Percentiles rank a stretch among this genome's conserved stretches.
phyloP scores from a whole-genome alignment of 2,113 vertebrate genomes.

The Bufo gargarizans region DNA sequence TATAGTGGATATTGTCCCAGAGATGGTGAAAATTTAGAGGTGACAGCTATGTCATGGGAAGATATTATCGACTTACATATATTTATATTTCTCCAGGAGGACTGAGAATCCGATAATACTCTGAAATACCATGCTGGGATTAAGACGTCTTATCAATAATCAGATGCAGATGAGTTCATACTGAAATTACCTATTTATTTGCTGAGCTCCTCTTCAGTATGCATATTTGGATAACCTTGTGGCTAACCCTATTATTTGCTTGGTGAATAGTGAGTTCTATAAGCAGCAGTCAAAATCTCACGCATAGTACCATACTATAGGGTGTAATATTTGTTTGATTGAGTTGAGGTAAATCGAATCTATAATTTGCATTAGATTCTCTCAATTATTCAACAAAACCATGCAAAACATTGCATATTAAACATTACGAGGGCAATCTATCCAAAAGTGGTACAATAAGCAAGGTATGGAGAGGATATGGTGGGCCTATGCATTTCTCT shows the following conservation, averaged over 20 bases:
- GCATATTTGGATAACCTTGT: neutral
- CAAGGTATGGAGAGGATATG: neutral
- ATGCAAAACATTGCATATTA: neutral
- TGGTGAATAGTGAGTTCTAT: neutral
- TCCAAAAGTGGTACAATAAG: neutral
- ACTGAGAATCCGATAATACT: neutral
- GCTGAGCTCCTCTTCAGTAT: neutral
- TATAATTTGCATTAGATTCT: neutral
- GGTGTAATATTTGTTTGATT: neutral
- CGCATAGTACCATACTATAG: neutral
- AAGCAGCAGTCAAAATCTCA: neutral
- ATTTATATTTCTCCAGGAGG: neutral
- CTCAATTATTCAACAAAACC: neutral
- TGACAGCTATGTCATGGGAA: neutral
- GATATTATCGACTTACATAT: neutral
- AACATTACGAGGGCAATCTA: neutral
- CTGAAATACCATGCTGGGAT: slow-evolving; percentile 32
- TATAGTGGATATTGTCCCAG: neutral
- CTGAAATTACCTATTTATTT: slow-evolving; percentile 17
- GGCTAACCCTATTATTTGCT: slow-evolving; percentile 1
- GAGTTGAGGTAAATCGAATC: neutral
- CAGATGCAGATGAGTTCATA: slow-evolving; percentile 7
- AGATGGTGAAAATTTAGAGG: neutral
- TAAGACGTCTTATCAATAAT: neutral
- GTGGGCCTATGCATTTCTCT: neutral